Percentiles rank a stretch among this genome's conserved stretches.
Conservation (phyloP, 2,888 invertebrate genomes). For the Isotomurus palustris region DNA sequence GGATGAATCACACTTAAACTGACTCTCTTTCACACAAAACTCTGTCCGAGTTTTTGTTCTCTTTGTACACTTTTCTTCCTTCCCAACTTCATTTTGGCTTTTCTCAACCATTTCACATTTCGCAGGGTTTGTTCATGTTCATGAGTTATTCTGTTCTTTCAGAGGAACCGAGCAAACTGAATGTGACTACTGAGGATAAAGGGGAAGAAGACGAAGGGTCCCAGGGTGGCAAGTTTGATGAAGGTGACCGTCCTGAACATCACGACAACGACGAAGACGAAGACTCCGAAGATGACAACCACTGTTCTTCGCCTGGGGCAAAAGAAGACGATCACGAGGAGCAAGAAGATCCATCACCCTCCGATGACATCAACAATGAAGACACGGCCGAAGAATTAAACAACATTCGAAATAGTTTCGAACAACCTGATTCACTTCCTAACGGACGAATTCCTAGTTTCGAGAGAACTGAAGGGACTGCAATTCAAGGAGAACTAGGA, state of each 20-base stretch:
- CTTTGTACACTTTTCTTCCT: too few species aligned
- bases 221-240: not conserved
- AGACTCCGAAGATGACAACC: not conserved
- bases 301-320: not conserved
- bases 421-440: not conserved
- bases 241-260: not conserved
- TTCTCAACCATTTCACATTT: too few species aligned
- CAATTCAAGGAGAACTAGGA: not conserved
- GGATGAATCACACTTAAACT: too few species aligned
- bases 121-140: too few species aligned
- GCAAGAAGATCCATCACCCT: not conserved
- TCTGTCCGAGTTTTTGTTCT: too few species aligned
- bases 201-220: not conserved
- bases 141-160: too few species aligned
- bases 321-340: not conserved
- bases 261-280: not conserved
- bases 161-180: not conserved
- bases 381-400: not conserved
- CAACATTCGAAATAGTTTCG: not conserved
- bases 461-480: not conserved
- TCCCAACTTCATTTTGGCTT: too few species aligned
- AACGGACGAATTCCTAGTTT: not conserved
- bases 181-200: not conserved
- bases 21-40: too few species aligned
- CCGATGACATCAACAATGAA: too few species aligned